These are phyloP conservation scores for Scaptomyza montana DNA, from an alignment of 1,140 invertebrate species.

Conservation along the genomic window DNA sequence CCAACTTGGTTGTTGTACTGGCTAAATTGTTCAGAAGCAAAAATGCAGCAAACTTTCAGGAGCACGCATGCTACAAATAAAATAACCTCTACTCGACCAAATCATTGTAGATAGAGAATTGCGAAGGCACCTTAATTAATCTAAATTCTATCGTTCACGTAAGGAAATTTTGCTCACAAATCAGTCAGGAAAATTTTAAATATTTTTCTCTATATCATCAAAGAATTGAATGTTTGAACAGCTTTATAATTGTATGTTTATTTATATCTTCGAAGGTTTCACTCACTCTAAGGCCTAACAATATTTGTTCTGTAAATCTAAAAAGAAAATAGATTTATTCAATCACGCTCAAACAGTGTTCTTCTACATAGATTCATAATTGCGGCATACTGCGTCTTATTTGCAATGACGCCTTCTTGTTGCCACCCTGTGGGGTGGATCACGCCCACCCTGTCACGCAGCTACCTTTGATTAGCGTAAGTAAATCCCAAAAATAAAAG, in stretches of 20 bases:
- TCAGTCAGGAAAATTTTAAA: too few relatives aligned
- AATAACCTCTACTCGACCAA: too few relatives aligned
- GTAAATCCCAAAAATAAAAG: conserved; percentile 42
- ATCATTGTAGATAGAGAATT: too few relatives aligned
- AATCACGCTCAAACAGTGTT: conserved; percentile 35
- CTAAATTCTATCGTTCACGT: too few relatives aligned
- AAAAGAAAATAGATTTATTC: neutral
- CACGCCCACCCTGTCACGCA: conserved; percentile 38
- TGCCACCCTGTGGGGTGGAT: neutral
- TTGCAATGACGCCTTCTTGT: neutral
- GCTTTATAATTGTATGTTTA: too few relatives aligned
- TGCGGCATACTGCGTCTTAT: conserved; percentile 14
- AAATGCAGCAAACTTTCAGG: neutral
- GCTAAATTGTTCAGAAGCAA: neutral
- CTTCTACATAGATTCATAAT: neutral
- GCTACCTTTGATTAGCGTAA: conserved; percentile 67
- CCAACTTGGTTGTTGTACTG: neutral
- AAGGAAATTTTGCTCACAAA: too few relatives aligned
- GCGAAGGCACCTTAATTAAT: too few relatives aligned
- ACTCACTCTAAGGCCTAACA: neutral
- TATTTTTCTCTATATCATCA: too few relatives aligned
- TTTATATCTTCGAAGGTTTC: too few relatives aligned
- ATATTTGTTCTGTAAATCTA: neutral
- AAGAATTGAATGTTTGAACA: too few relatives aligned
- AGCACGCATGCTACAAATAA: neutral